phyloP scores from a whole-genome alignment of 2,888 invertebrate species.

The Drosophila eohydei region DNA sequence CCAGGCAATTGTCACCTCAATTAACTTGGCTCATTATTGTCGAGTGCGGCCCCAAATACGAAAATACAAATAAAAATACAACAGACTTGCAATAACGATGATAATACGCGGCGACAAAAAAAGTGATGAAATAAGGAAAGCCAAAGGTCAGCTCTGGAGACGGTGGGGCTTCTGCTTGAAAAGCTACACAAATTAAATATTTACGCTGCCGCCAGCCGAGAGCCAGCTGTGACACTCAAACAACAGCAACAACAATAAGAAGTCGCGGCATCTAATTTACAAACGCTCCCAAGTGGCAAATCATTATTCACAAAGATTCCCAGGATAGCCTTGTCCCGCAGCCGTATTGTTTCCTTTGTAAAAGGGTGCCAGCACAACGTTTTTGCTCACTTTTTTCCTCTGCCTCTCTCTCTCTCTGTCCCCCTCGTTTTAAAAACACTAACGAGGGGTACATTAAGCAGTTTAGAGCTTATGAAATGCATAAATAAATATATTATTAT shows the following conservation, averaged over 20 bases:
- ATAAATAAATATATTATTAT: constrained; percentile 15
- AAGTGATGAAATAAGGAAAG: constrained; percentile 22
- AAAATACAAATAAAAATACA: constrained; percentile 41
- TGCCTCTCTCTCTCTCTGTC: background rate
- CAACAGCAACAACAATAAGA: constrained; percentile 38
- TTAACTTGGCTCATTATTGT: constrained; percentile 74
- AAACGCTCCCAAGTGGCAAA: constrained; percentile 79
- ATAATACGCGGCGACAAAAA: constrained; percentile 34
- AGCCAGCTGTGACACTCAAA: constrained; percentile 46
- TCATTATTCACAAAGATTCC: constrained; percentile 73
- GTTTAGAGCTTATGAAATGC: background rate
- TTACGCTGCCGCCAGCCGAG: constrained; percentile 65
- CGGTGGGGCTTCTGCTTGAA: constrained; percentile 61
- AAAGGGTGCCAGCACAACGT: constrained; percentile 47
- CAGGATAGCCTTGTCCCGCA: constrained; percentile 45
- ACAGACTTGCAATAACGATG: constrained; percentile 36
- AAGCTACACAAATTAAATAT: constrained; percentile 74
- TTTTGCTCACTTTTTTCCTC: background rate
- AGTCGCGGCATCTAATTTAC: constrained; percentile 73
- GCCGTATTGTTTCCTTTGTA: constrained; percentile 59
- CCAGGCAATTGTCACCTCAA: constrained; percentile 74
- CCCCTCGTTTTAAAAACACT: background rate
- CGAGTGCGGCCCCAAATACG: constrained; percentile 50
- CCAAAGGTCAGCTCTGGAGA: constrained; percentile 61
- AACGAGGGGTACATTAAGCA: background rate